Evolutionary conservation across 2,113 vertebrate genomes (phyloP).

Genomic region (Aegithalos caudatus): DNA sequence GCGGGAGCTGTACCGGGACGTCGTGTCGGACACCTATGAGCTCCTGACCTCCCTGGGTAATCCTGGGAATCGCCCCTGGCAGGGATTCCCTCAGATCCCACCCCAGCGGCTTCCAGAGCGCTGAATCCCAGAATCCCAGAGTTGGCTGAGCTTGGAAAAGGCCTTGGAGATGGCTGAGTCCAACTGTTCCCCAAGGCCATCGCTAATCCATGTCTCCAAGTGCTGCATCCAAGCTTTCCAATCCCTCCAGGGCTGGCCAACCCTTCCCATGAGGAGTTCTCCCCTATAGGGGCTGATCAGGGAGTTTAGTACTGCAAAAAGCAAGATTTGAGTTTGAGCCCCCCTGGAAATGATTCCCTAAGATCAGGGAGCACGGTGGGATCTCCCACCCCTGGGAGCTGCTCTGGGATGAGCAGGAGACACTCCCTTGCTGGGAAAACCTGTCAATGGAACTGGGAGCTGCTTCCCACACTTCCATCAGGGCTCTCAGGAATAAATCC

Average conservation of each 20-base stretch:
- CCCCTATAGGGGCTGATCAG: too few species aligned
- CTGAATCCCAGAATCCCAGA: background rate
- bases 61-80: rapidly evolving
- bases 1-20: background rate
- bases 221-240: background rate
- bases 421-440: rapidly evolving
- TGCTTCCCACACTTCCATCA: rapidly evolving
- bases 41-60: background rate
- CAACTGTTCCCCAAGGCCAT: too few species aligned
- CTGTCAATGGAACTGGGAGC: background rate
- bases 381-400: background rate
- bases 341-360: background rate
- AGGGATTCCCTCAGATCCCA: background rate
- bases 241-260: background rate
- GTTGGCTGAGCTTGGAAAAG: background rate
- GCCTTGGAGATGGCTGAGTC: background rate
- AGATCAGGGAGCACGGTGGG: background rate
- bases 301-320: background rate
- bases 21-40: background rate
- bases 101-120: background rate
- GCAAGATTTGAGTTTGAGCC: background rate
- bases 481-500: background rate
- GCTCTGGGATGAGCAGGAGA: background rate
- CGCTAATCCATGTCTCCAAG: background rate
- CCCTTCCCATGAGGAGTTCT: background rate